Evolutionary conservation across 2,888 invertebrate genomes (phyloP), one percentile per base, ranked within the genome.

Genomic region (Patella pellucida): DNA sequence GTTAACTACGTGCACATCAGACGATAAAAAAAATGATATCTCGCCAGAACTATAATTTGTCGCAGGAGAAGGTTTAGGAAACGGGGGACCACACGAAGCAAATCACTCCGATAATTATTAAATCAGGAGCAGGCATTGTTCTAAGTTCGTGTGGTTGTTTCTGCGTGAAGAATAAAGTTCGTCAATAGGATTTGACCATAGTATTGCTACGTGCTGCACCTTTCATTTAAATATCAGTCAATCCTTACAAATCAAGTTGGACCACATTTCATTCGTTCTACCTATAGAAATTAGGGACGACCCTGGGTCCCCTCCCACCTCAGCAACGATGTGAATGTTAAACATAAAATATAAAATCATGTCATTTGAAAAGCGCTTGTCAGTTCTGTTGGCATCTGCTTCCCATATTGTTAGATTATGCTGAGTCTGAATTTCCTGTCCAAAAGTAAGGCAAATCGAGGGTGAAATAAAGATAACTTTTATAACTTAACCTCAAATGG

Each of bases 151-250:
- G 62, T 19, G 23, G 62, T 19, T 62, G 19, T 9, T 19, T 9
- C 19, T 12, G 14, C 14, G 62, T 62, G 62, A 62, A 62, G 62
- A 19, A 62, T 62, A 19, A 62, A 62, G 23, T 62, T 62, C 23
- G 62, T 3, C 62, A 11, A 62, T 62, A 62, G 19, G 41, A 62
- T 62, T 62, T 62, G 62, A 19, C 62, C 62, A 62, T 62, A 62
- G 19, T 62, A 23, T 62, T 23, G 62, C 12, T 62, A 62, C 62
- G 62, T 62, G 62, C 62, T 62, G 62, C 62, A 62, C 62, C 62
- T 62, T 62, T 19, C 7, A 11, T 19, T 62, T 12, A 12, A 62
- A 62, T 62, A 19, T 23, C 19, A 62, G 19, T 62, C 62, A 62
- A 62, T 62, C 62, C 62, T 19, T 23, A 3, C 19, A 23, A 62